Conservation (phyloP, 2,888 invertebrate genomes). For the Stenchaetothrips biformis region DNA sequence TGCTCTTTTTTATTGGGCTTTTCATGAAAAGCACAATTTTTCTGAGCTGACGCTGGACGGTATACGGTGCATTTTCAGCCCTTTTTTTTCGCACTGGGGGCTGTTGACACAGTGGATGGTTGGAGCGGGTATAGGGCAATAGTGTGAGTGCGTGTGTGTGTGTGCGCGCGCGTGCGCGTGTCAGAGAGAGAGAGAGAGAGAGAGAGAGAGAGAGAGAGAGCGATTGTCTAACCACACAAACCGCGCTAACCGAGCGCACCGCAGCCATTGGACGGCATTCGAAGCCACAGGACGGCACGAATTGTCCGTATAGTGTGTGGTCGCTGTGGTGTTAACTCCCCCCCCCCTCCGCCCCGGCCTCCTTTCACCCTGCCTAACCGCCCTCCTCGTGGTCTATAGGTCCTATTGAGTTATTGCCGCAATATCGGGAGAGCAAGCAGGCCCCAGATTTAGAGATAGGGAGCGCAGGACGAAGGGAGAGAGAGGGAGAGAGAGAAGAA, state of each 20-base stretch:
- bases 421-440: slow-evolving; percentile 16
- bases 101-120: background rate
- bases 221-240: background rate
- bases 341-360: background rate
- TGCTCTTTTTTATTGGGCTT: too few species aligned
- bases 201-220: background rate
- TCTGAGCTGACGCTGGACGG: too few species aligned
- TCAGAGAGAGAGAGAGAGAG: background rate
- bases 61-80: background rate
- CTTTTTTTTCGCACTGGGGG: background rate
- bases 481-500: background rate
- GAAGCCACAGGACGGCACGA: background rate
- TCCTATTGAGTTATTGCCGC: slow-evolving; percentile 21
- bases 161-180: too few species aligned
- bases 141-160: too few species aligned
- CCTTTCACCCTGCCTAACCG: too few species aligned
- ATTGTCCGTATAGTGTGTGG: background rate
- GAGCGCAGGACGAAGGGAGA: background rate
- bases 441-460: slow-evolving; percentile 15
- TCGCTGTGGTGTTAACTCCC: background rate
- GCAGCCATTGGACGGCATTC: background rate
- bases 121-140: too few species aligned
- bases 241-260: background rate
- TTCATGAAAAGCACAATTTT: too few species aligned
- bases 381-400: slow-evolving; percentile 3